A percentile compares a stretch with the other conserved stretches of the same genome.
phyloP scores from a whole-genome alignment of 30 jellyfish, hydroid and myxozoan species.

The Hydractinia symbiolongicarpus region DNA sequence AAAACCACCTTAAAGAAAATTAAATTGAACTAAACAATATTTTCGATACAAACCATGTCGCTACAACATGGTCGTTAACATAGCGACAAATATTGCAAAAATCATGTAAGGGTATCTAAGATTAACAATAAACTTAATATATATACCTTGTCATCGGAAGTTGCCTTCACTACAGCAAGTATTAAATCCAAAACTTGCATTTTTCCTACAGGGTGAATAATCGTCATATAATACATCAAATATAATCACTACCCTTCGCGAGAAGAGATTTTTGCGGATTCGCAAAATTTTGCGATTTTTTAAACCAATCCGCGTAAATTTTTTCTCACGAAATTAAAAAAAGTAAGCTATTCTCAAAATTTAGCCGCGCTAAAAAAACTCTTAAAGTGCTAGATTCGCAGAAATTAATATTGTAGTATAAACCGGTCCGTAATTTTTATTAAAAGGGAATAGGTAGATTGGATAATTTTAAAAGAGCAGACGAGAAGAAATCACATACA shows the following conservation, averaged over 20 bases:
- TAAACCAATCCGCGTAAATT: too few relatives aligned
- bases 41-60: neutral
- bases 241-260: neutral
- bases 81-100: neutral
- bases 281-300: too few relatives aligned
- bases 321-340: too few relatives aligned
- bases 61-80: neutral
- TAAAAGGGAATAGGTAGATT: too few relatives aligned
- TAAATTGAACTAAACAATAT: neutral
- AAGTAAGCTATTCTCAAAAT: too few relatives aligned
- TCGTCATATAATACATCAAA: neutral
- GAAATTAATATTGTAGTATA: too few relatives aligned
- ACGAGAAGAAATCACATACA: too few relatives aligned
- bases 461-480: too few relatives aligned
- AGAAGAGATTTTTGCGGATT: neutral
- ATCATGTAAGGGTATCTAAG: too few relatives aligned
- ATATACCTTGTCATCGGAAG: slow-evolving; percentile 74
- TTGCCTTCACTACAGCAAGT: slow-evolving; percentile 87
- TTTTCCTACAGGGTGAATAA: slow-evolving; percentile 48
- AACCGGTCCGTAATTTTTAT: too few relatives aligned
- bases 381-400: too few relatives aligned
- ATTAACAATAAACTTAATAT: neutral
- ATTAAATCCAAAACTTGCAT: slow-evolving; percentile 94
- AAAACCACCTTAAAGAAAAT: slow-evolving; percentile 59
- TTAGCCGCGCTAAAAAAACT: too few relatives aligned